Base-by-base conservation (phyloP, 2,888 invertebrate genomes). In the Pilophorus perplexus region DNA sequence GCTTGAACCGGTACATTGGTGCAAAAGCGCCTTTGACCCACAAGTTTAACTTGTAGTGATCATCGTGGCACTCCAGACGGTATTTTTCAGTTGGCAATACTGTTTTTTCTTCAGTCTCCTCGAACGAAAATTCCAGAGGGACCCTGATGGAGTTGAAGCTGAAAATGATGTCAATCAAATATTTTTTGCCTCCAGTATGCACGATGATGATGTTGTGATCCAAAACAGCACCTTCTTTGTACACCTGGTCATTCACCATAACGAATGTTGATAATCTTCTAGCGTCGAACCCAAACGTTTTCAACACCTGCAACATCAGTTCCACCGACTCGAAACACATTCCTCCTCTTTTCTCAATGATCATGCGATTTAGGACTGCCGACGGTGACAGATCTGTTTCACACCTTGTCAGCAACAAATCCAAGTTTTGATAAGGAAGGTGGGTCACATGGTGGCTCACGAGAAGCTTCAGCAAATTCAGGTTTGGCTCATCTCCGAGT, bases 1-100 rank as follows among this genome's bases (percentile, higher is more conserved):
- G 40, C 5, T 23, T 20, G 16, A 59, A 40, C n/a, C 25, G 40
- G 42, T 59, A 59, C 59, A 59, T 59, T 38, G 20, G 42, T 6
- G 42, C 59, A 27, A 27, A 59, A 6, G 6, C 18, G 4, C 42
- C 59, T 59, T 59, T 59, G 25, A 59, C 40, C 59, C 59, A 59
- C 14, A 59, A 8, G 18, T 25, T 20, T 16, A 59, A 2, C 25
- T 23, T 42, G 25, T 22, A 42, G 25, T 59, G 42, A 10, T 59
- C 59, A 2, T 25, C 59, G 3, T 25, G n/a, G 2, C n/a, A 4
- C 42, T 59, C 59, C 25, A 59, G 14, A 16, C 38, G 10, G 25
- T 59, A 59, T 59, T 25, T 42, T 25, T 59, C 59, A 14, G 12
- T 40, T 1, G 59, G 38, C 14, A 59, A 16, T 2, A 59, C 59